Percentiles rank a stretch among this genome's conserved stretches.
Conservation (phyloP, 2,888 invertebrate species). For the Lomographa bimaculata region DNA sequence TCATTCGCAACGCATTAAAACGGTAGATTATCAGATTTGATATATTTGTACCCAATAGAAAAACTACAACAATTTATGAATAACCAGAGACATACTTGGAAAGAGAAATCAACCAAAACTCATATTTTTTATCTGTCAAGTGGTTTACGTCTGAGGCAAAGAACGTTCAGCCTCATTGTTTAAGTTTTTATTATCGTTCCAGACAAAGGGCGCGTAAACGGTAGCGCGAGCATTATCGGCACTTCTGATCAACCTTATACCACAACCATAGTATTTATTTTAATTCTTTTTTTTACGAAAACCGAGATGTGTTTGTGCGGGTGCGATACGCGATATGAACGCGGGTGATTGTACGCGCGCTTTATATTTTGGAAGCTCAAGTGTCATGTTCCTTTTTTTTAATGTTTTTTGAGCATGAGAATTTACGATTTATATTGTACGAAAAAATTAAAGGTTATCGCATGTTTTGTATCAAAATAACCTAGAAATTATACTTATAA, state of each 20-base stretch:
- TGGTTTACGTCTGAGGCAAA: constrained; percentile 65
- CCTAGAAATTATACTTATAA: neutral
- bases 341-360: constrained; percentile 52
- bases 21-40: too few relatives aligned
- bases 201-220: constrained; percentile 80
- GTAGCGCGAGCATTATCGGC: constrained; percentile 72
- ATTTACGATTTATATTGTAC: too few relatives aligned
- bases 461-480: neutral
- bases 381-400: constrained; percentile 53
- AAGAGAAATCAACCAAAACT: too few relatives aligned
- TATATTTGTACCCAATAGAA: too few relatives aligned
- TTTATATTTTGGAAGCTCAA: constrained; percentile 47
- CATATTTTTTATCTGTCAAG: too few relatives aligned
- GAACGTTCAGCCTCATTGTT: constrained; percentile 68
- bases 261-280: constrained; percentile 55
- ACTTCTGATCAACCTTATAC: constrained; percentile 77
- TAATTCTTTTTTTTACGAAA: constrained; percentile 56
- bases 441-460: too few relatives aligned
- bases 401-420: constrained; percentile 24
- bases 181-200: constrained; percentile 73
- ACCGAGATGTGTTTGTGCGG: constrained; percentile 58
- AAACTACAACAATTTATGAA: too few relatives aligned
- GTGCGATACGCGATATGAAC: constrained; percentile 64
- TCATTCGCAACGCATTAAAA: too few relatives aligned
- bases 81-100: too few relatives aligned